Percentiles rank a stretch among this genome's conserved stretches.
phyloP scores from a whole-genome alignment of 1,140 invertebrate species.

The Muscidifurax raptorellus region DNA sequence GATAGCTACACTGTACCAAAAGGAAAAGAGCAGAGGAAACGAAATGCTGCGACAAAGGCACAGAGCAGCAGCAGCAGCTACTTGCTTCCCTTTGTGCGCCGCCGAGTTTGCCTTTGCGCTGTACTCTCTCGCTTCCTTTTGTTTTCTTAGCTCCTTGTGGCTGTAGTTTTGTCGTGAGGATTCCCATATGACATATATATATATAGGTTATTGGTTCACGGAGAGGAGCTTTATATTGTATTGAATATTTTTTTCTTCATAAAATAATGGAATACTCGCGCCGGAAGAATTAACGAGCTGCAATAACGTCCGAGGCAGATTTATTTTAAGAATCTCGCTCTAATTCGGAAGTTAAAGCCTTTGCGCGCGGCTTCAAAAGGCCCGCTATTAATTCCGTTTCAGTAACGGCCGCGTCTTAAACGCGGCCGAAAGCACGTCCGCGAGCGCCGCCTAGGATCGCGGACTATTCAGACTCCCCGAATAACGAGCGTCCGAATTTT shows the following conservation, averaged over 20 bases:
- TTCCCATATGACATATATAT: background rate
- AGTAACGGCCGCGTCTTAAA: background rate
- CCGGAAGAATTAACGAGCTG: too few species aligned
- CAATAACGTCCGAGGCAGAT: background rate
- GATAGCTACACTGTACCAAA: background rate
- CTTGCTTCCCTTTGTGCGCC: background rate
- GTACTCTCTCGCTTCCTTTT: background rate
- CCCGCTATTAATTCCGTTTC: constrained; percentile 20
- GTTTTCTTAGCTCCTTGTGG: background rate
- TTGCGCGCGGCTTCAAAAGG: background rate
- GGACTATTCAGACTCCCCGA: background rate
- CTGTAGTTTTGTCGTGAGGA: background rate
- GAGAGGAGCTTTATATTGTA: too few species aligned
- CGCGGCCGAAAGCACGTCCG: background rate
- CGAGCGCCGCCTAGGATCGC: background rate
- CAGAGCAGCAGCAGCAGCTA: background rate
- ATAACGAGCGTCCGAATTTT: constrained; percentile 29
- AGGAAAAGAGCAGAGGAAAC: background rate
- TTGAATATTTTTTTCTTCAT: too few species aligned
- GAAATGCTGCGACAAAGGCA: constrained; percentile 1
- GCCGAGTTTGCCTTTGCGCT: background rate
- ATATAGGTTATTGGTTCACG: background rate
- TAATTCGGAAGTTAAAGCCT: constrained; percentile 3
- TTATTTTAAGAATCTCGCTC: constrained; percentile 8
- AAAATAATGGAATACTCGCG: background rate